phyloP scores from a whole-genome alignment of 2,113 vertebrate genomes.

The Zosterops lateralis region DNA sequence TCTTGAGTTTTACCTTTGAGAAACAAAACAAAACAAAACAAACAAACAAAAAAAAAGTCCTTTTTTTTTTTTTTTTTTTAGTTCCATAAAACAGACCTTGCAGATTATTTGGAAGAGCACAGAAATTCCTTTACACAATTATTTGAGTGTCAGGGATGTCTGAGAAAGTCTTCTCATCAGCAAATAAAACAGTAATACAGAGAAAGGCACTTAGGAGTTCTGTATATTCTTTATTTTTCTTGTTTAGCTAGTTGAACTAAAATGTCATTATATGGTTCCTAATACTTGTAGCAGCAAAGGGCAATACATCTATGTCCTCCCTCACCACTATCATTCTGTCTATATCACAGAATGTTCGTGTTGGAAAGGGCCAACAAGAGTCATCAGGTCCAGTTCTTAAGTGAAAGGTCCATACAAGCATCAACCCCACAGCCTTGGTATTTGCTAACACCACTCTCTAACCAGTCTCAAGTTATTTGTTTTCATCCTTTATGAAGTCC shows the following conservation, averaged over 20 bases:
- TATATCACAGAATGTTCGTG: not conserved
- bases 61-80: not conserved
- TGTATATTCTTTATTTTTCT: not conserved
- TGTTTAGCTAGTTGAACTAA: not conserved
- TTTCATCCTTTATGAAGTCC: not conserved
- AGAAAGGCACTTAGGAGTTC: not conserved
- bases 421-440: not conserved
- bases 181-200: not conserved
- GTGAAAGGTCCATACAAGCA: not conserved
- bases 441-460: not conserved
- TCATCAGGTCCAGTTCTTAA: not conserved
- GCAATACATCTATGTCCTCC: not conserved
- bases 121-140: not conserved
- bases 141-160: not conserved
- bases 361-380: not conserved
- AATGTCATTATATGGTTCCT: not conserved
- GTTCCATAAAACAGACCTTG: not conserved
- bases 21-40: not conserved
- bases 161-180: not conserved
- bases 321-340: not conserved
- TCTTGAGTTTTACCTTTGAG: not conserved
- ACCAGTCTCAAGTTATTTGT: not conserved
- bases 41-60: not conserved
- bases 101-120: not conserved
- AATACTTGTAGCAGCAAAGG: not conserved